Evolutionary conservation across 35 echinoderm and acorn worm species (phyloP), one percentile per base, ranked within the genome.

Genomic region (Ophioderma brevispina): DNA sequence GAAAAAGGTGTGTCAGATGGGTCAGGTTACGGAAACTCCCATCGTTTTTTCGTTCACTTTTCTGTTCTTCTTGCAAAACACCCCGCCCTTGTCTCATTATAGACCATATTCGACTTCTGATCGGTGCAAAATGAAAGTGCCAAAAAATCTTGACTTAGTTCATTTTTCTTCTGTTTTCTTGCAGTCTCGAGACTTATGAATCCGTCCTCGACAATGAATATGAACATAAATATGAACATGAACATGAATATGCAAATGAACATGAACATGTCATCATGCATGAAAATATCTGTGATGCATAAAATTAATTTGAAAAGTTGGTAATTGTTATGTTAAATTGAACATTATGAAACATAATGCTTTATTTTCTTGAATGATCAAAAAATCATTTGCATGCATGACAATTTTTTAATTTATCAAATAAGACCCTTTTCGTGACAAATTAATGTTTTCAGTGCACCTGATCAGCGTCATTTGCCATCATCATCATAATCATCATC

Each of bases 231-330:
- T n/a, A n/a, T n/a, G n/a, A n/a, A n/a, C n/a, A n/a, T n/a, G n/a
- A n/a, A n/a, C 90, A 97, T 93, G 95, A 94, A 89, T 34, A n/a
- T n/a, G n/a, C n/a, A n/a, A n/a, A 94, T 84, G 96, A 98, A 98
- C 64, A 98, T 98, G 96, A 98, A 91, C 75, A 95, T 95, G 93
- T 92, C 96, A 40, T 80, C n/a, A n/a, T n/a, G n/a, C 78, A n/a
- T n/a, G n/a, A n/a, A n/a, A 59, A 55, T 82, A 40, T 82, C 39
- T 82, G 80, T 23, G 37, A 82, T 40, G 33, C 49, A 40, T 36
- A 41, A 35, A 85, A 33, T 33, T 56, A 30, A 1, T 28, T 33
- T 14, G 43, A 85, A 41, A 56, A 33, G 14, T n/a, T 33, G n/a
- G 32, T 38, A 85, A 41, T 85, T 64, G 64, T 55, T 41, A 56